Conservation (phyloP, 2,888 invertebrate genomes). For the Scaptomyza tumidula region DNA sequence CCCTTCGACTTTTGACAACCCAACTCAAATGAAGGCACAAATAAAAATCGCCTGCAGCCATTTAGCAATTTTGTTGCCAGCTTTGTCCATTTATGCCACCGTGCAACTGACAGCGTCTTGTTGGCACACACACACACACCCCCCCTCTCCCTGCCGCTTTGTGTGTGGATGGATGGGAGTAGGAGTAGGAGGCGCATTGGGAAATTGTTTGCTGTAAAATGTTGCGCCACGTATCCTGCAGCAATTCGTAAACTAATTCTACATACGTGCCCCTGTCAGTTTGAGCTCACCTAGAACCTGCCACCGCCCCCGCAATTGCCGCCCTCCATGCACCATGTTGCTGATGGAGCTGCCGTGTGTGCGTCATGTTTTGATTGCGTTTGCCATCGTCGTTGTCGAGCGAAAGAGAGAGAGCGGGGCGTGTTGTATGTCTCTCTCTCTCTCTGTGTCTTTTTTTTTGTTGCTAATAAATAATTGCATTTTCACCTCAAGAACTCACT, state of each 20-base stretch:
- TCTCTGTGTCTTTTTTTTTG: conserved; percentile 11
- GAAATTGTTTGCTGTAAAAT: conserved; percentile 77
- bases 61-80: conserved; percentile 5
- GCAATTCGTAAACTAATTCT: conserved; percentile 81
- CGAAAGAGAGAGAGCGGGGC: neutral
- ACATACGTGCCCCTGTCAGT: conserved; percentile 79
- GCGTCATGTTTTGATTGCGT: conserved; percentile 79
- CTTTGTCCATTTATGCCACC: conserved; percentile 29
- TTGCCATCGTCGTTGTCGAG: conserved; percentile 49
- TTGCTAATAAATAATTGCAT: conserved; percentile 77
- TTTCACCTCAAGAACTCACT: conserved; percentile 78
- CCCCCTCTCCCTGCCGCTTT: too few relatives aligned
- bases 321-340: neutral
- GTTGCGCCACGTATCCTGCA: conserved; percentile 78
- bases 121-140: neutral
- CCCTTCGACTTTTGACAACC: neutral
- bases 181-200: conserved; percentile 22
- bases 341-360: conserved; percentile 48
- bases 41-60: conserved; percentile 1
- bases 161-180: neutral
- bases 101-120: conserved; percentile 51
- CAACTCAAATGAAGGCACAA: neutral
- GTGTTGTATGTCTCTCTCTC: neutral
- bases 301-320: neutral
- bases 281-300: conserved; percentile 12